Percentiles rank a stretch among this genome's conserved stretches.
These are phyloP conservation scores for Halcyon leucocephala DNA, from an alignment of 2,797 vertebrate species.

Conservation along the genomic window DNA sequence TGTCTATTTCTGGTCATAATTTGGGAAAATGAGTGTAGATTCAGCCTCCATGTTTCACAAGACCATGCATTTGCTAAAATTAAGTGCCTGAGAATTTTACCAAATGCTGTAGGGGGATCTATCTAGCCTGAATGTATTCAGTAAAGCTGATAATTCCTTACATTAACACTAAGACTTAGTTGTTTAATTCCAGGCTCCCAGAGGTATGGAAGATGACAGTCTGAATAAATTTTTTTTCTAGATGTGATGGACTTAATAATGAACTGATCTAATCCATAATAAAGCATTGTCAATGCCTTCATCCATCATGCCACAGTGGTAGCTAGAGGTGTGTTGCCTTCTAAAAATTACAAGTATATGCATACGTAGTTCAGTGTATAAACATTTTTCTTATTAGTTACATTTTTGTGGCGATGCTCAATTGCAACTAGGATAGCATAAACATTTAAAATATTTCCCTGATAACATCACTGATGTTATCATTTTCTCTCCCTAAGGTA, in stretches of 20 bases:
- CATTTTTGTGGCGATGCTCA: not conserved
- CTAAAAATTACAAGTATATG: not conserved
- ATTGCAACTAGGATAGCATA: not conserved
- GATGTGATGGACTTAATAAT: not conserved
- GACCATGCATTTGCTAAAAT: not conserved
- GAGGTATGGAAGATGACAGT: not conserved
- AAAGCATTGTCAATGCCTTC: not conserved
- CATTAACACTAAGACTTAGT: slow-evolving; percentile 3
- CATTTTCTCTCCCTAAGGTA: not conserved
- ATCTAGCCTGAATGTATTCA: not conserved
- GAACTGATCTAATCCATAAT: slow-evolving; percentile 1
- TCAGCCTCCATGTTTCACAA: not conserved
- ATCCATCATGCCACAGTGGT: not conserved
- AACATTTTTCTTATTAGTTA: not conserved
- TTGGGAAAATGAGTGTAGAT: not conserved
- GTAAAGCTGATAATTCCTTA: slow-evolving; percentile 45
- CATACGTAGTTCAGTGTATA: not conserved
- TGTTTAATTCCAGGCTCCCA: slow-evolving; percentile 20
- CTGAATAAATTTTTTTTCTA: slow-evolving; percentile 6
- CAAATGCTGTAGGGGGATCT: not conserved
- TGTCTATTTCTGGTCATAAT: not conserved
- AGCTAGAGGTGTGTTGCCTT: not conserved
- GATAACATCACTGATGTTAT: not conserved
- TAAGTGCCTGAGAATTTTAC: not conserved
- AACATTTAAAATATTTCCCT: not conserved